Percentiles rank a stretch among this genome's conserved stretches.
Conservation (phyloP, 2,888 invertebrate species). For the Cerceris rybyensis region DNA sequence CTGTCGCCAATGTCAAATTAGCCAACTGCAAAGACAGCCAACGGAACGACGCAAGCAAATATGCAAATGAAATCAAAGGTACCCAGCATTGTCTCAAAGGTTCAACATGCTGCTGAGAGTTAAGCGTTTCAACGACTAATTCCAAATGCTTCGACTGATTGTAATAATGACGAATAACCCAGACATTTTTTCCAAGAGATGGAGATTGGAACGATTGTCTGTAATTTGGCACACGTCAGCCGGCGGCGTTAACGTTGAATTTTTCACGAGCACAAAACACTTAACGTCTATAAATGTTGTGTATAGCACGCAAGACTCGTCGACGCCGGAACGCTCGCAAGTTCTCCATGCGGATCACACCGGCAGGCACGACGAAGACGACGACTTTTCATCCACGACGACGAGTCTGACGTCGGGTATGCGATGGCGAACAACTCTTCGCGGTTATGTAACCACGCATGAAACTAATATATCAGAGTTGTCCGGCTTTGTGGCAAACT, state of each 20-base stretch:
- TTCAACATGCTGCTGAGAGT: no score
- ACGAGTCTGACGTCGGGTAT: constrained; percentile 72
- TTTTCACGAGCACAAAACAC: neutral
- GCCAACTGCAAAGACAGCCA: no score
- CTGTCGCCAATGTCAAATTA: no score
- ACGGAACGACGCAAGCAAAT: no score
- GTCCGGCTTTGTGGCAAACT: constrained; percentile 71
- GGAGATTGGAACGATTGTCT: no score
- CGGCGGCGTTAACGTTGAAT: neutral
- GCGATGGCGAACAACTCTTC: constrained; percentile 70
- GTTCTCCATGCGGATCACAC: constrained; percentile 25
- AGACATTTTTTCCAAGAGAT: no score
- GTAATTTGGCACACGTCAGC: no score
- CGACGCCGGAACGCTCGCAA: constrained; percentile 40
- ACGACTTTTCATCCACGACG: constrained; percentile 67
- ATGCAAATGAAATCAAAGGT: no score
- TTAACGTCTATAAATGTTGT: constrained; percentile 1
- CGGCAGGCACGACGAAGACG: constrained; percentile 50
- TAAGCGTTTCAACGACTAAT: no score
- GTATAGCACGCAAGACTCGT: constrained; percentile 27
- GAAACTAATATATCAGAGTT: constrained; percentile 74
- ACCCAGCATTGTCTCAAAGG: no score
- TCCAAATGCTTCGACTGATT: no score
- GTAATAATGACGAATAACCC: no score
- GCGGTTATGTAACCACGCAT: constrained; percentile 73